Evolutionary conservation across 2,113 vertebrate species (phyloP).

Genomic region (Brachypteracias leptosomus): DNA sequence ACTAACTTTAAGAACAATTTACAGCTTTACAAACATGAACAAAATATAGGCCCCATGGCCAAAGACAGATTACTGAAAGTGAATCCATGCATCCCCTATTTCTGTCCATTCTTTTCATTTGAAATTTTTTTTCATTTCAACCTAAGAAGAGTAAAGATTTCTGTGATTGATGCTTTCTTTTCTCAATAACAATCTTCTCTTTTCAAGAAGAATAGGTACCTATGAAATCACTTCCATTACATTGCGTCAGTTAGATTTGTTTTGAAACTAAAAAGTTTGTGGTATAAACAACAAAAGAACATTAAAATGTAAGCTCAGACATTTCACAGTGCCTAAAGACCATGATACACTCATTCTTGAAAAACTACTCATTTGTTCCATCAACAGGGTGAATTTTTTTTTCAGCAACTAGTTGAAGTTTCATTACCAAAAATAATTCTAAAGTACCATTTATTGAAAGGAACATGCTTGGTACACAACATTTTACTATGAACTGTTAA

Average conservation of each 20-base stretch:
- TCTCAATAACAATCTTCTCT: not conserved
- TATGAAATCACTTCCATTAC: not conserved
- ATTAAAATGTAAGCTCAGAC: not conserved
- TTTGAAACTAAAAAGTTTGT: not conserved
- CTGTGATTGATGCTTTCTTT: not conserved
- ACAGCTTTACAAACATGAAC: not conserved
- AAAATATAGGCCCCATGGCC: not conserved
- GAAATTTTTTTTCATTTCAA: not conserved
- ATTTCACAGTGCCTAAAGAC: not conserved
- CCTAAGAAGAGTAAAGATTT: not conserved
- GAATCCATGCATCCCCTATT: not conserved
- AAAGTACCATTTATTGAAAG: not conserved
- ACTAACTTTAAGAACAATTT: not conserved
- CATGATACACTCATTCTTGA: not conserved
- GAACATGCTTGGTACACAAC: not conserved
- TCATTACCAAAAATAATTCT: not conserved
- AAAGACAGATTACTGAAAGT: not conserved
- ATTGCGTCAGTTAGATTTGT: not conserved
- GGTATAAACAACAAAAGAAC: not conserved
- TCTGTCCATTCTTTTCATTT: not conserved
- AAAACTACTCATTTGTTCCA: no score
- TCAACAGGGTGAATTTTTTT: not conserved
- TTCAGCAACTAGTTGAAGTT: not conserved
- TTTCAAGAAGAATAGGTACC: not conserved
- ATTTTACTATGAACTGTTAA: no score